Evolutionary conservation across 2,113 vertebrate species (phyloP).

Genomic region (Myodes glareolus): DNA sequence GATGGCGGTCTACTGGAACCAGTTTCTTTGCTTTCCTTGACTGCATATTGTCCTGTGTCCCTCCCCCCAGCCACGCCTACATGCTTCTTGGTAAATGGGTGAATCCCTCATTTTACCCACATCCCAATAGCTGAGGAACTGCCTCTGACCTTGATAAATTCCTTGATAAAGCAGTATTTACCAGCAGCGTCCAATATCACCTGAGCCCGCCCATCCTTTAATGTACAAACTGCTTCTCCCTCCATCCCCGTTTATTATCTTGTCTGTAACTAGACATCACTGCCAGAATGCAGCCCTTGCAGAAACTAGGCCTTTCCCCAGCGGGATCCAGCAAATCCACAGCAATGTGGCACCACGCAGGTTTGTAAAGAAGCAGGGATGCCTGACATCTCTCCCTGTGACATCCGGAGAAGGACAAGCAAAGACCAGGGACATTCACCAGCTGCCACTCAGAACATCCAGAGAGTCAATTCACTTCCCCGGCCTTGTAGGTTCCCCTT

Average conservation of each 20-base stretch:
- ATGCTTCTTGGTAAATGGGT: slow-evolving; percentile 26
- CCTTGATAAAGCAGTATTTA: slow-evolving; percentile 85
- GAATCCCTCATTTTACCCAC: slow-evolving; percentile 71
- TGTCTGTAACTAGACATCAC: slow-evolving; percentile 85
- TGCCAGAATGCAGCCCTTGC: slow-evolving; percentile 82
- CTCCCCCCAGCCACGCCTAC: neutral
- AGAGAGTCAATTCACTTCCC: slow-evolving; percentile 62
- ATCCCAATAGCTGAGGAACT: slow-evolving; percentile 71
- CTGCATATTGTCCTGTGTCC: neutral
- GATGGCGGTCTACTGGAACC: neutral
- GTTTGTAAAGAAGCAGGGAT: slow-evolving; percentile 84
- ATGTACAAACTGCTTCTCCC: slow-evolving; percentile 82
- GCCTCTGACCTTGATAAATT: slow-evolving; percentile 88
- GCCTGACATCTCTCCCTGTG: slow-evolving; percentile 85
- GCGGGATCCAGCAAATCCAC: slow-evolving; percentile 87
- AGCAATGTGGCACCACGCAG: slow-evolving; percentile 85
- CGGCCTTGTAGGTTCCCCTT: slow-evolving; percentile 56
- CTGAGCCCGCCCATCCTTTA: slow-evolving; percentile 82
- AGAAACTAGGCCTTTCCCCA: slow-evolving; percentile 90
- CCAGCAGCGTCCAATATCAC: slow-evolving; percentile 85
- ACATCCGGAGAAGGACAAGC: slow-evolving; percentile 83
- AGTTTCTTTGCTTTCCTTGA: neutral
- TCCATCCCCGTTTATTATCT: slow-evolving; percentile 86
- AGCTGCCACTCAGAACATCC: slow-evolving; percentile 76
- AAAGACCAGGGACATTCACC: slow-evolving; percentile 80